Conservation (phyloP, 1,140 invertebrate species). For the Magallana gigas region DNA sequence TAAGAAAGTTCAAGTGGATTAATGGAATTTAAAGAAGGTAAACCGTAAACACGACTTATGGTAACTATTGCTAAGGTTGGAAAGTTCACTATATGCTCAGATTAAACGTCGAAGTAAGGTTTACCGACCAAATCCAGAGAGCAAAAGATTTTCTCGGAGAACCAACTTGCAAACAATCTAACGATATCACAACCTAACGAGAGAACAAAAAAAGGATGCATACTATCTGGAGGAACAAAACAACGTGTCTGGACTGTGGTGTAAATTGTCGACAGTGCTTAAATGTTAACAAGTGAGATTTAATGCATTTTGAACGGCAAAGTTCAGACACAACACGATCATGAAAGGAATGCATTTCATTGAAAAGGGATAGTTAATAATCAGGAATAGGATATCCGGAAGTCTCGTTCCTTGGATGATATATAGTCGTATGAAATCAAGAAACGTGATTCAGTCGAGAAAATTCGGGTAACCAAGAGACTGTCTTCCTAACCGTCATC, state of each 20-base stretch:
- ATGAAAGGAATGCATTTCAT: neutral
- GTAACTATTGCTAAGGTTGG: constrained; percentile 32
- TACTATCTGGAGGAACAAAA: too few species aligned
- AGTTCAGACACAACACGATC: neutral
- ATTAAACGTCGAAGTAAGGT: neutral
- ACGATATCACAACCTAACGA: too few species aligned
- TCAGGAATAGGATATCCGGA: neutral
- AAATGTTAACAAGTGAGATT: too few species aligned
- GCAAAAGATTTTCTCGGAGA: neutral
- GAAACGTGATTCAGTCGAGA: neutral
- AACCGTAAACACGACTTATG: constrained; percentile 20
- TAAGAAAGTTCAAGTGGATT: constrained; percentile 33
- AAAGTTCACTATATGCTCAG: neutral
- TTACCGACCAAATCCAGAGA: neutral
- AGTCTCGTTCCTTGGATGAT: neutral
- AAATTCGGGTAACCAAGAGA: neutral
- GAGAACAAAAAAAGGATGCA: too few species aligned
- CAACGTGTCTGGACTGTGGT: too few species aligned
- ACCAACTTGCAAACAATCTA: neutral
- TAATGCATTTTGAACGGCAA: too few species aligned
- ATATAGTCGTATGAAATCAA: too few species aligned
- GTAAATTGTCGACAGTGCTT: too few species aligned
- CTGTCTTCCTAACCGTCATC: neutral
- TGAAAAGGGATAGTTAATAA: constrained; percentile 9
- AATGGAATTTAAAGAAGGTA: constrained; percentile 24